A percentile compares a stretch with the other conserved stretches of the same genome.
Evolutionary conservation across 2,888 invertebrate species (phyloP).

Genomic region (Melangyna quadrimaculata): DNA sequence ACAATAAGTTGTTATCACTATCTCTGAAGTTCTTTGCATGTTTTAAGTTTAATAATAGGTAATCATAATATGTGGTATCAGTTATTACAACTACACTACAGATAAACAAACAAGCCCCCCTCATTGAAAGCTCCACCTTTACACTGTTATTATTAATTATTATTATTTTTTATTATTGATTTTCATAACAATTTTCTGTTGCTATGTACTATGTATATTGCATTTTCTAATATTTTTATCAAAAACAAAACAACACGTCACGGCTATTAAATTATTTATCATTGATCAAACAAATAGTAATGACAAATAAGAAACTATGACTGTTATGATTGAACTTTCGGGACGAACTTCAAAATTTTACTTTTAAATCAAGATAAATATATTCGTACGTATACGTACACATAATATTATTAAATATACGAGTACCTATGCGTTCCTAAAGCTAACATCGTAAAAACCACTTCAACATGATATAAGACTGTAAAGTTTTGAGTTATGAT

Average conservation of each 20-base stretch:
- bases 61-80: background rate
- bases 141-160: background rate
- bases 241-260: background rate
- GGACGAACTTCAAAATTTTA: too few species aligned
- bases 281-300: background rate
- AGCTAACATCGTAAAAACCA: background rate
- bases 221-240: background rate
- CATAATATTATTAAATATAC: too few species aligned
- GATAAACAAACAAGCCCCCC: constrained; percentile 1
- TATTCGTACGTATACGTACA: background rate
- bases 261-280: background rate
- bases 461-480: background rate
- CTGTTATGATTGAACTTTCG: too few species aligned
- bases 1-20: background rate
- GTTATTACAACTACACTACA: background rate
- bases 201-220: background rate
- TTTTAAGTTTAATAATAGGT: background rate
- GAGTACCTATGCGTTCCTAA: too few species aligned
- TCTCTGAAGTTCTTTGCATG: background rate
- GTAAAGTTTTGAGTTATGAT: constrained; percentile 2
- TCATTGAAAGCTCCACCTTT: background rate
- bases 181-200: background rate
- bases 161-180: background rate
- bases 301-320: background rate
- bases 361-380: too few species aligned